phyloP scores from a whole-genome alignment of 2,888 invertebrate species.

The Geophilus truncorum region DNA sequence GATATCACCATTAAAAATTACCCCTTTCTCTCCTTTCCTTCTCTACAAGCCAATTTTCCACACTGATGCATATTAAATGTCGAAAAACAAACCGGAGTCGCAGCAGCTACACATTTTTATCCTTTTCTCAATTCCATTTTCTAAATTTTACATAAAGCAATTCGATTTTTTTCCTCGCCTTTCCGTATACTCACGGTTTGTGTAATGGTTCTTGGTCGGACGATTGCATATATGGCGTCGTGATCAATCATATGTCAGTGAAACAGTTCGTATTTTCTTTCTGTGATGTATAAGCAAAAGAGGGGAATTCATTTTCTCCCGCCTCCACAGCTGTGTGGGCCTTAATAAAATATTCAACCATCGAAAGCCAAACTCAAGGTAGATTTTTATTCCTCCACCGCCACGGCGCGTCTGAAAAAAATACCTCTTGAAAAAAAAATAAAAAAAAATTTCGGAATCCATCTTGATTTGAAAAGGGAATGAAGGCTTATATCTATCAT shows the following conservation, averaged over 20 bases:
- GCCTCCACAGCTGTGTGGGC: constrained; percentile 2
- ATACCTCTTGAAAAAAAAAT: background rate
- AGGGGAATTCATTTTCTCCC: constrained; percentile 4
- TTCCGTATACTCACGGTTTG: background rate
- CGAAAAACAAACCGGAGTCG: background rate
- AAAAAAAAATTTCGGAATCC: background rate
- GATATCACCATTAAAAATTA: background rate
- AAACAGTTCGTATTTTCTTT: constrained; percentile 13
- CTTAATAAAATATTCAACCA: constrained; percentile 18
- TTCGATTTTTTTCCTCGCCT: constrained; percentile 18
- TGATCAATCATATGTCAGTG: constrained; percentile 17
- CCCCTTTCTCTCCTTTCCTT: background rate
- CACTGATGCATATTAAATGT: background rate
- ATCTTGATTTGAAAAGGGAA: constrained; percentile 13
- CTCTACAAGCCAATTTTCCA: background rate
- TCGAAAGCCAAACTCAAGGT: constrained; percentile 5
- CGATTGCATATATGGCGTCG: constrained; percentile 15
- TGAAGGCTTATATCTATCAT: constrained; percentile 1
- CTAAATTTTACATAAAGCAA: constrained; percentile 18
- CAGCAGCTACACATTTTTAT: background rate
- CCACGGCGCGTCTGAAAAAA: background rate
- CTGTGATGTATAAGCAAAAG: background rate
- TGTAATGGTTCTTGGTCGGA: constrained; percentile 1
- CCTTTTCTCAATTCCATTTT: background rate
- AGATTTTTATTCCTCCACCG: background rate